A percentile compares a stretch with the other conserved stretches of the same genome.
Conservation (phyloP, 2,888 invertebrate species). For the Torymus auratus region DNA sequence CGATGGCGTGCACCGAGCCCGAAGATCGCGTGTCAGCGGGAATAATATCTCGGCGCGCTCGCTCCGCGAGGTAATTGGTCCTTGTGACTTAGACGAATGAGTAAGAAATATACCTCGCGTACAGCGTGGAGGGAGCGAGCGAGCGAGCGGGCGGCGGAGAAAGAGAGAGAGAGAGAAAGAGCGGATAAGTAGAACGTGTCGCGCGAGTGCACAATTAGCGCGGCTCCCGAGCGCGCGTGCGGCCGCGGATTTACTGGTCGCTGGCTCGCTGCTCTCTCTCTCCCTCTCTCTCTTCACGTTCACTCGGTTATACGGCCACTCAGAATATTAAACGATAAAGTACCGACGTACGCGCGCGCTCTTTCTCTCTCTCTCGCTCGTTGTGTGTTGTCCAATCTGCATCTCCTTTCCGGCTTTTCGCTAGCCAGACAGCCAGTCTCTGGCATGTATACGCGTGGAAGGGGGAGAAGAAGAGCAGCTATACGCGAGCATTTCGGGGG, state of each 20-base stretch:
- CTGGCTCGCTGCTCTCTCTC: neutral
- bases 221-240: no score
- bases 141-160: neutral
- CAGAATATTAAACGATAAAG: constrained; percentile 68
- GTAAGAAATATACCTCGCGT: neutral
- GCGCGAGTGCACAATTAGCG: neutral
- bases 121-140: neutral
- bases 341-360: constrained; percentile 50
- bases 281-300: neutral
- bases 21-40: constrained; percentile 13
- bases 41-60: constrained; percentile 27
- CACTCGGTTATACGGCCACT: constrained; percentile 62
- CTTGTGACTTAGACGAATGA: constrained; percentile 47
- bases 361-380: neutral
- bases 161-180: neutral
- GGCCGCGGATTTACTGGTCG: neutral
- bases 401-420: constrained; percentile 4
- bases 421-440: no score
- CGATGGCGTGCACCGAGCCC: neutral
- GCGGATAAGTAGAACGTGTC: neutral
- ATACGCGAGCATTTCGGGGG: neutral
- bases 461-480: neutral
- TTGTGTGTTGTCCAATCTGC: constrained; percentile 44
- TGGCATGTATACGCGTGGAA: neutral
- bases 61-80: constrained; percentile 34